phyloP scores from a whole-genome alignment of 2,888 invertebrate genomes.

The Pecten maximus region DNA sequence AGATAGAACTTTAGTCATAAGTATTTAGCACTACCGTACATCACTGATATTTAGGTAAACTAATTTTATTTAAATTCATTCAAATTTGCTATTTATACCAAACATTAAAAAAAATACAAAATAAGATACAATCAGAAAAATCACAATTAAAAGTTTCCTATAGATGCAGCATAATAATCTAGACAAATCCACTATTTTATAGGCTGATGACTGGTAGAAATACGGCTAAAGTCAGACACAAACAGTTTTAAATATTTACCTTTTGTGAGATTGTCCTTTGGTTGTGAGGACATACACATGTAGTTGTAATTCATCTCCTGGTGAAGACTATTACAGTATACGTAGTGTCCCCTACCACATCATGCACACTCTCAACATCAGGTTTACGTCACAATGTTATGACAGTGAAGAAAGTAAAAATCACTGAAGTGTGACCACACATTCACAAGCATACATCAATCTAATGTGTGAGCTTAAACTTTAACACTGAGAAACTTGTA shows the following conservation, averaged over 20 bases:
- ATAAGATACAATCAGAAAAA: no score
- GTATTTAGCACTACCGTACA: no score
- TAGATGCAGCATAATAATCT: neutral
- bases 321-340: neutral
- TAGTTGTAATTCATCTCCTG: conserved; percentile 21
- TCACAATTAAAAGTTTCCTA: neutral
- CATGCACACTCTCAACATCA: neutral
- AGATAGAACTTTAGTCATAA: neutral
- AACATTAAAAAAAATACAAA: no score
- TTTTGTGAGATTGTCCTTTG: neutral
- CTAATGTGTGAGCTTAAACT: neutral
- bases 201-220: neutral
- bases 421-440: neutral
- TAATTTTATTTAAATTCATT: no score
- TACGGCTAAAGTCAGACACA: neutral
- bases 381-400: neutral
- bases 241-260: neutral
- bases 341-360: neutral
- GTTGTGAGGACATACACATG: neutral
- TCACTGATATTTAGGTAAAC: no score
- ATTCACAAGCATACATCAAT: neutral
- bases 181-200: neutral
- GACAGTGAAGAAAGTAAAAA: neutral
- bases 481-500: neutral
- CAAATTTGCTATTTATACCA: no score